Evolutionary conservation across 2,888 invertebrate species (phyloP), one percentile per base, ranked within the genome.

Genomic region (Blera fallax): DNA sequence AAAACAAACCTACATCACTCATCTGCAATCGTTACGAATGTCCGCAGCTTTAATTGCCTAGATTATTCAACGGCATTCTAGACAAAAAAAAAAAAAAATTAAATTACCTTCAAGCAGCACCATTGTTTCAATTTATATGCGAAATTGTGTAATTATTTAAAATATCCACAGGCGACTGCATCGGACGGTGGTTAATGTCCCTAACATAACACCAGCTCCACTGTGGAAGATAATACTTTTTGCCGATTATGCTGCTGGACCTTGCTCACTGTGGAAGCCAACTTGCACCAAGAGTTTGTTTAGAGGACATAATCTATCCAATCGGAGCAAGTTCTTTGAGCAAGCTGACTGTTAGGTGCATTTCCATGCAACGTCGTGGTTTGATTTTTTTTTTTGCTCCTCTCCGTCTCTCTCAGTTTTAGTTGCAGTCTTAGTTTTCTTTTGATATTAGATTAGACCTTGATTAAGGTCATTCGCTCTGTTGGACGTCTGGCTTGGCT

Each of bases 401-500:
- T 18, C 56, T 34, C 7, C 27, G 24, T 27, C 14, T 43, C 29
- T 69, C 5, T 18, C 52, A 27, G 60, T 32, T 45, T 70, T 54
- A 50, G 65, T 70, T 78, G 14, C 52, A 27, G 60, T 32, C 52
- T 70, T 54, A 50, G 65, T 70, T 78, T 80, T 45, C 50, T 74
- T 34, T 58, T 45, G 74, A 76, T 84, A 84, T 84, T 84, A 84
- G 84, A 84, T 79, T 79, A 84, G 84, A 84, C 84, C 84, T 84
- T 84, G 84, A 84, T 84, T 84, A 79, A 84, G 84, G 84, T 84
- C 84, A 84, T 84, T 84, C 84, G 84, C 84, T 84, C 74, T 70
- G 74, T 21, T 84, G 84, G 84, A 79, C 74, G 84, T 84, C 84
- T 84, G 79, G 79, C 64, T 65, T 79, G 74, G 74, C 58, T 77